phyloP scores from a whole-genome alignment of 2,797 vertebrate species.

The Bufotes viridis region DNA sequence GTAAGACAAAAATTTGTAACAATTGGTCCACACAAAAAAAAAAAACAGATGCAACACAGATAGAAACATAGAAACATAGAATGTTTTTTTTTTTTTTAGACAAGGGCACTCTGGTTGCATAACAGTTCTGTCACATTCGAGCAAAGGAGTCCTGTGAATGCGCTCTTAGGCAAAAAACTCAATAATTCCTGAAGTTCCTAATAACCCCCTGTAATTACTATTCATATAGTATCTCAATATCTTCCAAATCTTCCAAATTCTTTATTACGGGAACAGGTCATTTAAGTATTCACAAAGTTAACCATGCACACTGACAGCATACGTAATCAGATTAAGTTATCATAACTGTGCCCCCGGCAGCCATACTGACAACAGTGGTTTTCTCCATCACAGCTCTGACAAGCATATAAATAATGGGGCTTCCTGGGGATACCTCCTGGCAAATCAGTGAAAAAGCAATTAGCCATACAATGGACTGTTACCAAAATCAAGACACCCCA shows the following conservation, averaged over 20 bases:
- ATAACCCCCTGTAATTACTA: too few species aligned
- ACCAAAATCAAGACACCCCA: slow-evolving; percentile 11
- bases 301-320: not conserved
- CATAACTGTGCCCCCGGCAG: slow-evolving; percentile 23
- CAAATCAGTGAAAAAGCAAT: slow-evolving; percentile 38
- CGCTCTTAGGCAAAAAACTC: too few species aligned
- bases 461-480: slow-evolving; percentile 38
- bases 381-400: slow-evolving; percentile 35
- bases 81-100: too few species aligned
- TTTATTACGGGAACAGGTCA: not conserved
- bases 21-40: too few species aligned
- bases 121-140: too few species aligned
- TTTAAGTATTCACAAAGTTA: not conserved
- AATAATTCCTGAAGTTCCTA: too few species aligned
- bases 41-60: too few species aligned
- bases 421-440: slow-evolving; percentile 18
- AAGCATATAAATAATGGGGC: slow-evolving; percentile 7
- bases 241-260: not conserved
- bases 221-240: too few species aligned
- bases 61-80: too few species aligned
- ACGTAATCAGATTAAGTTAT: slow-evolving; percentile 27
- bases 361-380: not conserved
- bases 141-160: too few species aligned
- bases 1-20: too few species aligned
- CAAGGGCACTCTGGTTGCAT: too few species aligned